Percentiles rank a stretch among this genome's conserved stretches.
These are phyloP conservation scores for Aphidius colemani DNA, from an alignment of 2,888 invertebrate species.

Conservation along the genomic window DNA sequence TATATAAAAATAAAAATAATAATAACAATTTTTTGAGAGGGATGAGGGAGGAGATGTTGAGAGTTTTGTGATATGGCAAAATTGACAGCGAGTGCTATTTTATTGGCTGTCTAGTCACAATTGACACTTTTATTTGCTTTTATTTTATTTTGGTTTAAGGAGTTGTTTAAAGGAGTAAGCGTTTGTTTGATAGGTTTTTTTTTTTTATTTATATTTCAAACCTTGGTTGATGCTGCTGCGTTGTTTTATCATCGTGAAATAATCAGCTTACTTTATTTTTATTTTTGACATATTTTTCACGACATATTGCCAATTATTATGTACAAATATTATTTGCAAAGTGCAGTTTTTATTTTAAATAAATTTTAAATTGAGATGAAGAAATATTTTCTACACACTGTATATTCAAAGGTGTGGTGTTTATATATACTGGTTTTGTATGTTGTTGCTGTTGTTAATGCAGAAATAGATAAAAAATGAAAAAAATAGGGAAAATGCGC, in stretches of 20 bases:
- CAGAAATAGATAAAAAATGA: slow-evolving; percentile 1
- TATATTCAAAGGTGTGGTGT: slow-evolving; percentile 3
- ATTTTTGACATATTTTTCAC: too few species aligned
- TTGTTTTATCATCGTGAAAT: too few species aligned
- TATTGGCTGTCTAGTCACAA: background rate
- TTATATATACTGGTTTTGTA: slow-evolving; percentile 17
- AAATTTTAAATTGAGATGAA: background rate
- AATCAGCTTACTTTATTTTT: too few species aligned
- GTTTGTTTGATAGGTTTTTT: too few species aligned
- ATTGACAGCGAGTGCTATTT: background rate
- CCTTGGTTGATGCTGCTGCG: too few species aligned
- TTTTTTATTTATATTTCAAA: too few species aligned
- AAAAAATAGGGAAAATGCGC: slow-evolving; percentile 2
- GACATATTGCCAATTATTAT: too few species aligned
- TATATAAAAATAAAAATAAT: too few species aligned
- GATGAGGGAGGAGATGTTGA: slow-evolving; percentile 26
- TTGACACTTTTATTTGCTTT: background rate
- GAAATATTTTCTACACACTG: background rate
- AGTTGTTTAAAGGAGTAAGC: too few species aligned
- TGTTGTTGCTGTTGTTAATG: background rate
- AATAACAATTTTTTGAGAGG: slow-evolving; percentile 29
- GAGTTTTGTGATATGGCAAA: slow-evolving; percentile 15
- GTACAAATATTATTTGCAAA: too few species aligned
- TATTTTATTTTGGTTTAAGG: too few species aligned
- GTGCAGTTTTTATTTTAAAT: too few species aligned